Base-by-base conservation (phyloP, 2,113 vertebrate genomes). In the Corvus cornix region DNA sequence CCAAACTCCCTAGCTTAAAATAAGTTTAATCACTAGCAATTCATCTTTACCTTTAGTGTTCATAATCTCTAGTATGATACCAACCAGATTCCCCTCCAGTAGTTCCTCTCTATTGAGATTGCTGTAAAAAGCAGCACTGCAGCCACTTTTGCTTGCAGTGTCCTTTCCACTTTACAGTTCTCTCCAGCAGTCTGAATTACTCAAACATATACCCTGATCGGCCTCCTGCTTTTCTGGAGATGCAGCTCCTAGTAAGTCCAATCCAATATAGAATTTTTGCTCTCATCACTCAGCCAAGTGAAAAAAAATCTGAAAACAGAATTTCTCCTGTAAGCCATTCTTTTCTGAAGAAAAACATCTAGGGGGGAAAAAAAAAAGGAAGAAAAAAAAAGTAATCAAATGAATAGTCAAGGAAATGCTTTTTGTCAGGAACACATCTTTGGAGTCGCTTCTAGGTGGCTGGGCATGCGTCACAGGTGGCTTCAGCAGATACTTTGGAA, bases 401-500 rank as follows among this genome's bases (percentile, higher is more conserved):
- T 6, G n/a, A 19, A 81, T 43, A 80, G 35, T 46, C 41, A 82
- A 75, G 10, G 12, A 84, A 89, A 48, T 31, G 30, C 3, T 66
- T 94, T 84, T 79, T 76, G 48, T 87, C 33, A 80, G 33, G 27
- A 89, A 73, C n/a, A n/a, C 6, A 49, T 76, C 20, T 89, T 79
- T 63, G 31, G 24, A 89, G 49, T 16, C 35, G 69, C 35, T 83
- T 51, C 39, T 86, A 63, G 56, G 66, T 68, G 37, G 35, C 46
- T 53, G 66, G 76, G 80, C 52, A 78, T 81, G 41, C n/a, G 1
- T 72, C 62, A 89, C 76, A 89, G 89, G 87, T 80, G 58, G 78
- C 62, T 83, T 85, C 72, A 84, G 56, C 59, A 87, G 51, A 93
- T 27, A 72, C 62, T 84, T 53, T 53, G 81, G 87, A 95, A 87